Base-by-base conservation (phyloP, 92 coral and sea anemone genomes). In the Porites rus region DNA sequence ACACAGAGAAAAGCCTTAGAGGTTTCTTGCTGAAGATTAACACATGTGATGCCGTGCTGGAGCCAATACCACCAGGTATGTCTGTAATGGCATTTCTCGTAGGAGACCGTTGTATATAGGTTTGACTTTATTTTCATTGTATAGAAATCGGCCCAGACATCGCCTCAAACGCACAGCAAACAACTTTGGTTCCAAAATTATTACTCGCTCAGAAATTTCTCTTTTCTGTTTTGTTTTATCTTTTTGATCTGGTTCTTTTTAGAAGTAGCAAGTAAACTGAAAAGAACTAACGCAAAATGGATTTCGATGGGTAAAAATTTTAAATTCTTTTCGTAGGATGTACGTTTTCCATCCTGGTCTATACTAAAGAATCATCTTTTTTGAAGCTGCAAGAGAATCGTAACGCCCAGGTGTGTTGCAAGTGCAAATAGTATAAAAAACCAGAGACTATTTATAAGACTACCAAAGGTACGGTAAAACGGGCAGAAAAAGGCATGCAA, bases 1-100 rank as follows among this genome's bases (percentile, higher is more conserved):
- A 90, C 76, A 95, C 96, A 12, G 99, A 96, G 87, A 92, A 92
- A 77, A 93, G 96, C 1, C 86, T 96, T 38, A 84, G 99, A 65
- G 95, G 92, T 51, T 96, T 96, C 84, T 77, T 96, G 64, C 84
- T 96, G 17, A 96, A 96, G 89, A 95, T 96, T 70, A 95, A 90
- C 62, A 92, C 96, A 2, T 95, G 98, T 72, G 99, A 96, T 83
- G 93, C 98, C 10, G 70, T 91, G 77, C 84, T 96, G 13, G 87
- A 89, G 54, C 82, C 98, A 19, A 93, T 87, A 77, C 94, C 97
- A 52, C 70, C 96, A 89, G 99, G 99, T 96, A 95, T n/a, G 61
- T 1, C 7, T 16, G 18, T 5, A 38, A 10, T 14, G 4, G 13
- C 8, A 19, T 43, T 3, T 56, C 31, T 28, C 31, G 31, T 2